These are phyloP conservation scores for Chelmon rostratus DNA, from an alignment of 2,797 vertebrate genomes.

Conservation along the genomic window DNA sequence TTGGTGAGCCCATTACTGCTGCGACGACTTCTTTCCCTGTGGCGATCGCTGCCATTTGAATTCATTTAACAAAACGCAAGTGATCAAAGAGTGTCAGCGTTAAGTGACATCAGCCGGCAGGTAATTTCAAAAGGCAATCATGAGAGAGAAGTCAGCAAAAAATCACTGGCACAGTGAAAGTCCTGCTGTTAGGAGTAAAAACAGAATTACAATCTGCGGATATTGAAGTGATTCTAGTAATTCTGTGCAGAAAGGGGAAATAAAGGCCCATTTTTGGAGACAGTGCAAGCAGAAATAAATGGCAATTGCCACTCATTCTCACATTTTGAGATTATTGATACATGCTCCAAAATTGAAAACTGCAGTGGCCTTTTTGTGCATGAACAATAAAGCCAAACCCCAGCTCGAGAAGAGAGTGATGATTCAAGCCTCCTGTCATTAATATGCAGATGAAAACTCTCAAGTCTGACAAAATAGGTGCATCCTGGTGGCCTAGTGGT, in stretches of 20 bases:
- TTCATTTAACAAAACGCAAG: constrained; percentile 16
- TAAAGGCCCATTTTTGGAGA: background rate
- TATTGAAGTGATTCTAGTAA: background rate
- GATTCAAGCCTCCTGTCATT: background rate
- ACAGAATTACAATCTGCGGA: background rate
- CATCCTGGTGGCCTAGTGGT: too few relatives aligned
- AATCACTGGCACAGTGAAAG: constrained; percentile 2
- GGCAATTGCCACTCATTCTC: background rate
- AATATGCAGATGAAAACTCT: constrained; percentile 7
- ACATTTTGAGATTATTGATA: background rate
- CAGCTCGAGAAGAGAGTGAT: background rate
- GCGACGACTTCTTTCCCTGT: constrained; percentile 3
- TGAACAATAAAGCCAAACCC: background rate
- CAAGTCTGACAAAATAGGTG: background rate
- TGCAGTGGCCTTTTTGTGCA: background rate
- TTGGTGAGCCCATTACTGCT: constrained; percentile 27
- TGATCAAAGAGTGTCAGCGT: background rate
- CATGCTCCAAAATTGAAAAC: background rate
- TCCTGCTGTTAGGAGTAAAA: constrained; percentile 4
- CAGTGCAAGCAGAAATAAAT: background rate
- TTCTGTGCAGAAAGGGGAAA: background rate
- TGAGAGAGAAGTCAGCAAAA: constrained; percentile 3
- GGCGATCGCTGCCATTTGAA: constrained; percentile 8
- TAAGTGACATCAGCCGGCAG: constrained; percentile 18
- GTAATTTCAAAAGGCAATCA: constrained; percentile 5